These are phyloP conservation scores for Xiphorhynchus elegans DNA, from an alignment of 2,113 vertebrate species.

Conservation along the genomic window DNA sequence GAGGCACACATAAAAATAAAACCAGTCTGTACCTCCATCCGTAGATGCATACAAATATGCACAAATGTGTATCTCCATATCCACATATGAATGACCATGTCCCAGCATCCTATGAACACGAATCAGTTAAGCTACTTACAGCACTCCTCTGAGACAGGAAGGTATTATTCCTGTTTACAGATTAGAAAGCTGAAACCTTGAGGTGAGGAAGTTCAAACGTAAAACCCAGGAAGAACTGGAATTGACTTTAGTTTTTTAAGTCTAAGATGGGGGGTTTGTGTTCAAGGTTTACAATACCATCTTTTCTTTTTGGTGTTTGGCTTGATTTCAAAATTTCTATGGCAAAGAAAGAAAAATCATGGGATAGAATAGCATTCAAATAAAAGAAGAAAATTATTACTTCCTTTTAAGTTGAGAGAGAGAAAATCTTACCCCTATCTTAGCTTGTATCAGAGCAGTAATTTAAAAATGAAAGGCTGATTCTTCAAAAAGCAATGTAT, in stretches of 20 bases:
- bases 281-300: neutral
- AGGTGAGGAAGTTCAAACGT: neutral
- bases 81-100: neutral
- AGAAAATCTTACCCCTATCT: neutral
- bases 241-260: neutral
- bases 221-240: neutral
- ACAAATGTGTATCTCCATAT: neutral
- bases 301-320: neutral
- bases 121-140: neutral
- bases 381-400: neutral
- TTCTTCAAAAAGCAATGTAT: neutral
- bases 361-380: neutral
- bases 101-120: neutral
- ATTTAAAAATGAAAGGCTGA: neutral
- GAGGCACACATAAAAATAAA: neutral
- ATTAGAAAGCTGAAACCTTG: neutral
- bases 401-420: neutral
- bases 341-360: neutral
- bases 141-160: neutral
- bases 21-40: neutral
- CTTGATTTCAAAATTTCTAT: neutral
- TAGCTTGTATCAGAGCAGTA: neutral
- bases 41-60: neutral
- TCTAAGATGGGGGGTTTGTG: neutral
- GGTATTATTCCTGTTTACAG: conserved; percentile 25